Evolutionary conservation across 2,797 vertebrate species (phyloP).

Genomic region (Brachyrhaphis roseni): DNA sequence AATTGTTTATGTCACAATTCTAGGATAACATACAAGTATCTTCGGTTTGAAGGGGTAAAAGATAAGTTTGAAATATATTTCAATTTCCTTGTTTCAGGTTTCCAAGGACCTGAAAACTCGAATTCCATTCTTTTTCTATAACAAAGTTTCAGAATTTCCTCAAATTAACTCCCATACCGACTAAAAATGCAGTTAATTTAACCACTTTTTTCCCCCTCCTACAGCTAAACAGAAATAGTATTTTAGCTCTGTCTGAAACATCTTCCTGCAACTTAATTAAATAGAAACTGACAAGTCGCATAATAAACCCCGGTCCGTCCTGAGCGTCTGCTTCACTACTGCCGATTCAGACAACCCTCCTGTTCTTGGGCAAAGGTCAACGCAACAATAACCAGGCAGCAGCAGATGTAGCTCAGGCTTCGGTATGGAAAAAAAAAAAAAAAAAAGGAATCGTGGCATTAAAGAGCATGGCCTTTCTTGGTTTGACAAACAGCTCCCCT

Average conservation of each 20-base stretch:
- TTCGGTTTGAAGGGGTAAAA: not conserved
- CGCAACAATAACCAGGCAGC: slow-evolving; percentile 54
- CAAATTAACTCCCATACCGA: not conserved
- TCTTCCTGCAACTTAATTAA: slow-evolving; percentile 9
- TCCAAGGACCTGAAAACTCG: not conserved
- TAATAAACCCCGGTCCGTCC: slow-evolving; percentile 28
- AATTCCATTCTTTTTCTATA: not conserved
- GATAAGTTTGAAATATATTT: not conserved
- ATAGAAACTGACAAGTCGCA: not conserved
- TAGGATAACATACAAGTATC: not conserved
- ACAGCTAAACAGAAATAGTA: not conserved
- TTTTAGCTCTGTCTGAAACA: slow-evolving; percentile 17
- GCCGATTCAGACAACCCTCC: slow-evolving; percentile 24
- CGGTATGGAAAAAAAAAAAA: slow-evolving; percentile 2
- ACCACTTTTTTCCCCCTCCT: not conserved
- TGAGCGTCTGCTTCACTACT: slow-evolving; percentile 30
- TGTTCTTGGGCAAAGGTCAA: slow-evolving; percentile 72
- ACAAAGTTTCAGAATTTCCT: not conserved
- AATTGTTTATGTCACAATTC: not conserved
- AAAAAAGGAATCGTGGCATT: slow-evolving; percentile 14
- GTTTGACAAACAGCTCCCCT: slow-evolving; percentile 57
- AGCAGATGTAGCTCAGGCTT: slow-evolving; percentile 42
- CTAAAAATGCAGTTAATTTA: not conserved
- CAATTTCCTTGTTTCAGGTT: not conserved
- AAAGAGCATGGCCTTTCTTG: slow-evolving; percentile 61